phyloP scores from a whole-genome alignment of 2,888 invertebrate species.

The Pelosia muscerda region DNA sequence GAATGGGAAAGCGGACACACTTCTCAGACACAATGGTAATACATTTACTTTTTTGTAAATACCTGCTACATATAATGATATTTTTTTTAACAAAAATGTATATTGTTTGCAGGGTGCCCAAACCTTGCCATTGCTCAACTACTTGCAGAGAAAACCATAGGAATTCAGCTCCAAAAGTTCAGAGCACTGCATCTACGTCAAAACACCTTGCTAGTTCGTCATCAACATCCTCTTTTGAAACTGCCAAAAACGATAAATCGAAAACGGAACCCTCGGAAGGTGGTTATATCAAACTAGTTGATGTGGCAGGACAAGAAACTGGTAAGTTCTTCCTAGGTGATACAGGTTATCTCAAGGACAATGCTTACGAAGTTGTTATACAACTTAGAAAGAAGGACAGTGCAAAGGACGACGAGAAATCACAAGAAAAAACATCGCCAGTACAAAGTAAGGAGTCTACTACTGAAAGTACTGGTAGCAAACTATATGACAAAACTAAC shows the following conservation, averaged over 20 bases:
- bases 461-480: conserved; percentile 3
- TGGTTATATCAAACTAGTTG: conserved; percentile 68
- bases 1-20: conserved; percentile 19
- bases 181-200: conserved; percentile 9
- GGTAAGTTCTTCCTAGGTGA: conserved; percentile 79
- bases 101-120: conserved; percentile 29
- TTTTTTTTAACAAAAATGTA: no score
- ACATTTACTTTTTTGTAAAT: not conserved
- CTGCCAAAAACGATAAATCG: conserved; percentile 60
- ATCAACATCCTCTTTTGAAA: conserved; percentile 67
- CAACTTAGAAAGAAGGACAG: conserved; percentile 76
- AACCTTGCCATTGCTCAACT: conserved; percentile 29
- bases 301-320: conserved; percentile 66
- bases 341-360: conserved; percentile 72
- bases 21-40: conserved; percentile 13
- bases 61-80: not conserved
- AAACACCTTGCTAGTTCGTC: conserved; percentile 60
- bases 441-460: conserved; percentile 22
- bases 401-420: conserved; percentile 38
- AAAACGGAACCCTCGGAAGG: conserved; percentile 50
- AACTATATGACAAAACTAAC: conserved; percentile 21
- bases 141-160: conserved; percentile 29
- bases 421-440: conserved; percentile 29
- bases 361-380: conserved; percentile 80
- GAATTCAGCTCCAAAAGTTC: not conserved